Base-by-base conservation (phyloP, 2,888 invertebrate genomes). In the Eumerus sabulonum region DNA sequence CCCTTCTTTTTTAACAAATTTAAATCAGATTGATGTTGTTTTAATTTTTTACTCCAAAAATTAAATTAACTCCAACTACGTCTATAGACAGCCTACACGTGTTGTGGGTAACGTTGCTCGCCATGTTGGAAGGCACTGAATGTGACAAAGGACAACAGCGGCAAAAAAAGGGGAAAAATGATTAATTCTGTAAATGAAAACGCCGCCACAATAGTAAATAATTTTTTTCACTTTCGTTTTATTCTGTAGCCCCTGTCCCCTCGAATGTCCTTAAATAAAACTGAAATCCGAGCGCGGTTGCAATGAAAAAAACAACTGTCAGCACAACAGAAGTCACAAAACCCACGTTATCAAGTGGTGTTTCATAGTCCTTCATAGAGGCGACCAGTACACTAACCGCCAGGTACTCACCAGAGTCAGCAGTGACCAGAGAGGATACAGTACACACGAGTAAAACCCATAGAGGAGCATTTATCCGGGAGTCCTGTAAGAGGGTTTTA, bases 401-500 rank as follows among this genome's bases (percentile, higher is more conserved):
- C 51, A 59, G 57, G 27, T 27, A 2, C 27, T 27, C 7, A 27
- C 27, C 27, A 7, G 27, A 27, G 27, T 4, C 27, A 27, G n/a
- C 7, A 27, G 27, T 7, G 2, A 7, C 27, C 27, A 27, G 27
- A 7, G 50, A 40, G 63, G 53, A 40, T 48, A 16, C 64, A 53
- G 59, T 12, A 19, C n/a, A 11, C 18, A 47, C 9, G 44, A 38
- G 27, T 14, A 27, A 2, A 27, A 27, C 27, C 2, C 27, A 27
- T 4, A 27, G n/a, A 54, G 45, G 42, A 64, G 18, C 53, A 64
- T 64, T 70, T 76, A 70, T 64, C 54, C n/a, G n/a, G n/a, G n/a
- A 27, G 27, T 27, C 71, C 71, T 60, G 64, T 71, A 57, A 71
- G 70, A 71, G 53, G 42, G 48, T 51, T 60, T 73, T 67, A 62